phyloP scores from a whole-genome alignment of 2,113 vertebrate genomes.

The Siniperca chuatsi region DNA sequence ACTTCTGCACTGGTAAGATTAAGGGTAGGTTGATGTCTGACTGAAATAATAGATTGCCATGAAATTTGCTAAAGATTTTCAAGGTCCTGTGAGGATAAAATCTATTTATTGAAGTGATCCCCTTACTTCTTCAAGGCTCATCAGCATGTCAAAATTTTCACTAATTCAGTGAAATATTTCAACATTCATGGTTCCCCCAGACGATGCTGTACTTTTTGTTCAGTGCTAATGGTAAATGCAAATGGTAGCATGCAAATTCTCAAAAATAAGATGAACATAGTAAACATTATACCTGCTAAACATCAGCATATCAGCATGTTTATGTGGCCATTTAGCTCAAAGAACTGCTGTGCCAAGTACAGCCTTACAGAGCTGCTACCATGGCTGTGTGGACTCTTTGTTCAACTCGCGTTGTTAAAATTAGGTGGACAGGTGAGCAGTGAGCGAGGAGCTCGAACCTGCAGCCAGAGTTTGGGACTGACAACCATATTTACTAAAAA shows the following conservation, averaged over 20 bases:
- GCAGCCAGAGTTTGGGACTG: too few relatives aligned
- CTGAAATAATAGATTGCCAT: not conserved
- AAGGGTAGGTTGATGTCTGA: not conserved
- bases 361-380: not conserved
- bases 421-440: not conserved
- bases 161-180: not conserved
- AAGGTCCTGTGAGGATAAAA: not conserved
- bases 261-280: not conserved
- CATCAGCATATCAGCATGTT: too few relatives aligned
- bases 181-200: not conserved
- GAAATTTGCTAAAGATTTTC: not conserved
- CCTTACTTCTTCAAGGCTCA: too few relatives aligned
- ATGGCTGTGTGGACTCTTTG: not conserved
- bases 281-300: too few relatives aligned
- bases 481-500: too few relatives aligned
- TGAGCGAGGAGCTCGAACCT: too few relatives aligned
- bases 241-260: not conserved
- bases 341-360: not conserved
- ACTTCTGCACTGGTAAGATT: slow-evolving; percentile 11
- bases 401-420: too few relatives aligned
- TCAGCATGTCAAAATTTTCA: not conserved
- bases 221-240: too few relatives aligned
- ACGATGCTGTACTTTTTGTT: not conserved
- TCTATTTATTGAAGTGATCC: too few relatives aligned
- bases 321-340: not conserved